Evolutionary conservation across 2,888 invertebrate genomes (phyloP).

Genomic region (Venustoraphidia nigricollis): DNA sequence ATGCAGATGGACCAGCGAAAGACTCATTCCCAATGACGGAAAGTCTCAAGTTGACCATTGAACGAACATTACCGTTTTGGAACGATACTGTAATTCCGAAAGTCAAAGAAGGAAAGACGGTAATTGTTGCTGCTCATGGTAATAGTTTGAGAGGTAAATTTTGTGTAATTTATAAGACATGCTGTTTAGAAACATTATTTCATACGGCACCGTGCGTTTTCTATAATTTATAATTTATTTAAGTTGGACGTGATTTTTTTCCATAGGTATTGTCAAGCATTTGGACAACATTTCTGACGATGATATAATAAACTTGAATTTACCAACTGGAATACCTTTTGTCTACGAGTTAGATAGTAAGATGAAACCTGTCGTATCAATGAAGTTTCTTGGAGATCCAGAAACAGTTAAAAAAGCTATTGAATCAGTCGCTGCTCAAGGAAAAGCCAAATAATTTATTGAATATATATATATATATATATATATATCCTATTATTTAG

Average conservation of each 20-base stretch:
- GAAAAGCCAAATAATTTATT: conserved; percentile 33
- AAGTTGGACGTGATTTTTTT: too few relatives aligned
- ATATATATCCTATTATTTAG: too few relatives aligned
- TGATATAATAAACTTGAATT: conserved; percentile 40
- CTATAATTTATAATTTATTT: too few relatives aligned
- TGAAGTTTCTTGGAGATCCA: conserved; percentile 45
- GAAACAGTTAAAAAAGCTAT: conserved; percentile 44
- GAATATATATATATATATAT: too few relatives aligned
- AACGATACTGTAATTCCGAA: conserved; percentile 74
- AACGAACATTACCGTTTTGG: conserved; percentile 78
- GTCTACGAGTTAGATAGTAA: conserved; percentile 40
- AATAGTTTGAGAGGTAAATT: conserved; percentile 64
- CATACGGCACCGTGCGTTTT: too few relatives aligned
- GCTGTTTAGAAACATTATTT: too few relatives aligned
- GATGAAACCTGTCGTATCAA: conserved; percentile 36
- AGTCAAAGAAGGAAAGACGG: conserved; percentile 65
- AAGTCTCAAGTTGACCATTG: conserved; percentile 71
- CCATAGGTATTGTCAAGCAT: conserved; percentile 62
- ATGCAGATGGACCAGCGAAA: conserved; percentile 49
- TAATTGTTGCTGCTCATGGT: conserved; percentile 78
- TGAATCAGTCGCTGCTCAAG: conserved; percentile 42
- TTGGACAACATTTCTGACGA: conserved; percentile 49
- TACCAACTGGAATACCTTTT: conserved; percentile 50
- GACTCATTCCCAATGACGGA: conserved; percentile 75
- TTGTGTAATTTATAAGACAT: too few relatives aligned